Base-by-base conservation (phyloP, 2,797 vertebrate species). In the Chrosomus eos region DNA sequence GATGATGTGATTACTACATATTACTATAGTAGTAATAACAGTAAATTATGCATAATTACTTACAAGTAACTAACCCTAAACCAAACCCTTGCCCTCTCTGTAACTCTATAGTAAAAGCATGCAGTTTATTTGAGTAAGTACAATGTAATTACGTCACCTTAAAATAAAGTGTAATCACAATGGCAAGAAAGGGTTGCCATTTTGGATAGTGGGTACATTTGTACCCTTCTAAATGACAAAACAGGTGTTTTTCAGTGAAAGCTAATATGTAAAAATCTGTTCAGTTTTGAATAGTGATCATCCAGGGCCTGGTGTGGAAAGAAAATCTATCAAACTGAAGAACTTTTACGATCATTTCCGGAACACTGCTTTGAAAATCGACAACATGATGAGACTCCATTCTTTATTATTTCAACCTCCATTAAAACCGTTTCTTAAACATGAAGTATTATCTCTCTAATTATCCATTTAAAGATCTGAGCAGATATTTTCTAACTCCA, bases 401-500 rank as follows among this genome's bases (percentile, higher is more conserved):
- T 64, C 45, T 67, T 83, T 43, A 40, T n/a, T 3, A 79, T 48
- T 78, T 84, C 64, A 71, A 36, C 73, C 73, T 58, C 55, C 55
- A 51, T 28, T 66, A n/a, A 33, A 84, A 73, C 55, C 10, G 36
- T 64, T 80, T 67, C 74, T 72, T 71, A 71, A 73, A 67, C 74
- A 87, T 78, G 19, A 84, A 33, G 38, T 40, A 45, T 80, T 75
- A 79, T 83, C 83, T 84, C 81, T 80, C 23, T 66, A 68, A 73
- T 55, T 75, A 82, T 86, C 84, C 79, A 80, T 86, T 89, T 70
- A 71, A 68, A 67, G 81, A 60, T 72, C 71, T 38, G 81, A 83
- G 79, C 53, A 71, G 75, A 84, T 62, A 68, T 71, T 83, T 67
- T 36, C 36, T 28, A 72, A 68, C 76, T 85, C 81, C 77, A 83